Evolutionary conservation across 2,113 vertebrate species (phyloP).

Genomic region (Scatophagus argus): DNA sequence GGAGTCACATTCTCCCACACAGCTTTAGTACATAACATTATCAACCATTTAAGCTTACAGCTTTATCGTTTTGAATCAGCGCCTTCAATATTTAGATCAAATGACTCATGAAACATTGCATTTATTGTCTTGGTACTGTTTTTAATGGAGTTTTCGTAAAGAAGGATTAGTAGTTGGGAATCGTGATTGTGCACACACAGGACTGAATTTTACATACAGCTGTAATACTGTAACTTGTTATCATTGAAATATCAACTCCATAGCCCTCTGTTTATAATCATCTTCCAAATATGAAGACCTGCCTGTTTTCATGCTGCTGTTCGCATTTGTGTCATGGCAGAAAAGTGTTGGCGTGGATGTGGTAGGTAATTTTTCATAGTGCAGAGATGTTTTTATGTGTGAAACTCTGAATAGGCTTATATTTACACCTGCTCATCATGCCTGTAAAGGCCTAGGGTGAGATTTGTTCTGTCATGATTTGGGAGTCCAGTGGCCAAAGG

Average conservation of each 20-base stretch:
- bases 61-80: background rate
- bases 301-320: background rate
- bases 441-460: background rate
- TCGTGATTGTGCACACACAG: background rate
- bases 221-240: background rate
- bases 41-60: background rate
- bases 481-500: background rate
- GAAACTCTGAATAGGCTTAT: constrained; percentile 8
- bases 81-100: background rate
- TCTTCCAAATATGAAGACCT: background rate
- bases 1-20: background rate
- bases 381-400: constrained; percentile 6
- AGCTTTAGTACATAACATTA: background rate
- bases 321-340: background rate
- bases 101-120: background rate
- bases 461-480: background rate
- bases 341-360: background rate
- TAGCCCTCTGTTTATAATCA: background rate
- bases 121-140: too few relatives aligned
- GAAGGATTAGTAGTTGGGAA: too few relatives aligned
- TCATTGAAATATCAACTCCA: background rate
- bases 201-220: too few relatives aligned
- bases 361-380: background rate
- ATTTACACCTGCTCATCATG: constrained; percentile 34
- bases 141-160: too few relatives aligned